Evolutionary conservation across 2,888 invertebrate species (phyloP), one percentile per base, ranked within the genome.

Genomic region (Trimorus sp.): DNA sequence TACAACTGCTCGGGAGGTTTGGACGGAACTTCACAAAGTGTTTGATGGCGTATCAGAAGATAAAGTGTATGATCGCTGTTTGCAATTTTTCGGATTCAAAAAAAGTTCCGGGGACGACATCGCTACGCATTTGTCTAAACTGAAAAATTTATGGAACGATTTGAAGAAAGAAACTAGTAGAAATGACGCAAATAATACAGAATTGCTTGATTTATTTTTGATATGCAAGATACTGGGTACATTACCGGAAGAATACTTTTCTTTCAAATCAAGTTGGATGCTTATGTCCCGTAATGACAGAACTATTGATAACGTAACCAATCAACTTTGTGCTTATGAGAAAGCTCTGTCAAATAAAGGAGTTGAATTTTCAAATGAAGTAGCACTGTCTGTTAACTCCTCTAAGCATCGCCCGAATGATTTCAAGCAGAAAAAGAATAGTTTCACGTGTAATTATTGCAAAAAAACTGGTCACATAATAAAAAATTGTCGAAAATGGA

Each of bases 371-470:
- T 11, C 45, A 2, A 11, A 9, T 4, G 11, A 45, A 45, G 45
- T 4, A 45, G 45, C 45, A 4, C 45, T 45, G 9, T 1, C 45
- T 11, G 45, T 45, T 9, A 45, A 45, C 2, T 45, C 45, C 26
- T 26, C 26, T 26, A 26, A 26, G 4, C 26, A 26, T 26, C 26
- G 26, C 26, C 26, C 26, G 26, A 26, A 26, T 26, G 26, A 26
- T 26, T 26, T 26, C 26, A 26, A 26, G 26, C 26, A 45, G 45
- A 45, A 51, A 14, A 51, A 51, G 15, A 51, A 51, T 3, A 51
- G 14, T n/a, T 7, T 51, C 7, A n/a, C 14, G 7, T 85, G 85
- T 59, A 82, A 86, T 79, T 87, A 84, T 70, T 86, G 85, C 53
- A 83, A 78, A 84, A 4, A 51, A 14, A 4, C 51, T n/a, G 7